Evolutionary conservation across 2,888 invertebrate genomes (phyloP).

Genomic region (Parasteatoda lunata): DNA sequence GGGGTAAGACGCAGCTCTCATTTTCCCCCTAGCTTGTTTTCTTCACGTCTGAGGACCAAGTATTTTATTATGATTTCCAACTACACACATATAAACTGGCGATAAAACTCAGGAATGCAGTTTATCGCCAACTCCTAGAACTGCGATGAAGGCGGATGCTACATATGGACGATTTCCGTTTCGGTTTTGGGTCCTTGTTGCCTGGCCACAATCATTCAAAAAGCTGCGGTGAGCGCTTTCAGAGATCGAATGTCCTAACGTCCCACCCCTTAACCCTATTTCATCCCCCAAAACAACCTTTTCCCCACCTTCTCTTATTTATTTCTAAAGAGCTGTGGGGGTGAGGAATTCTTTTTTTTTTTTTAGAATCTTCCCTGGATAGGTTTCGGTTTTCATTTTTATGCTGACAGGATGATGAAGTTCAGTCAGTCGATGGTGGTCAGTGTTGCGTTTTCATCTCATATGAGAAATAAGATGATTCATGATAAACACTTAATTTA

Average conservation of each 20-base stretch:
- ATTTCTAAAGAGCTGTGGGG: neutral
- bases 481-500: no score
- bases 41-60: no score
- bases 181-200: neutral
- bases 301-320: neutral
- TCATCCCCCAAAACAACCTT: neutral
- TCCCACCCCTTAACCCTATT: neutral
- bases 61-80: no score
- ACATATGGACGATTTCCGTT: slow-evolving; percentile 53
- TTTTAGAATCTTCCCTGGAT: no score
- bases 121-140: slow-evolving; percentile 46
- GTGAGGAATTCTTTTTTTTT: neutral
- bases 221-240: no score
- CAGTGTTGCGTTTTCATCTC: no score
- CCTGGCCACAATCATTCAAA: slow-evolving; percentile 5
- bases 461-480: no score
- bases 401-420: no score
- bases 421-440: no score
- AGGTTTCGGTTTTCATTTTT: no score
- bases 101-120: neutral
- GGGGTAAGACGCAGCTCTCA: no score
- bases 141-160: slow-evolving; percentile 15
- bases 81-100: neutral
- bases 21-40: no score
- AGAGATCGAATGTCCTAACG: neutral